A percentile compares a stretch with the other conserved stretches of the same genome.
Evolutionary conservation across 2,888 invertebrate species (phyloP).

Genomic region (Acanthosepion pharaonis): DNA sequence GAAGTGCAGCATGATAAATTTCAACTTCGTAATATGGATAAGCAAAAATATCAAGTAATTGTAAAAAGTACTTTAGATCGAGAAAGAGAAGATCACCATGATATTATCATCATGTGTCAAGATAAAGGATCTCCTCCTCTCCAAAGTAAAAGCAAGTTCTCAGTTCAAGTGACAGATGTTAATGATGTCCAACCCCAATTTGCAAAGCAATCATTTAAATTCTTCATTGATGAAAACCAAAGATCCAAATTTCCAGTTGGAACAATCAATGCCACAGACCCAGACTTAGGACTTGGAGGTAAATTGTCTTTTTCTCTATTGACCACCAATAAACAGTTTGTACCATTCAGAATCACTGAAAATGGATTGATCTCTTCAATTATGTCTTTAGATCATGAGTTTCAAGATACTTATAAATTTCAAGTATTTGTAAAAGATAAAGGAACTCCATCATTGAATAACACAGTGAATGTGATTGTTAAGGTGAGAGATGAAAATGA

Average conservation of each 20-base stretch:
- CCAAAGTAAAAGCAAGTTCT: neutral
- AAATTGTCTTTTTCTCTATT: neutral
- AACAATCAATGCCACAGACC: neutral
- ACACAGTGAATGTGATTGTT: neutral
- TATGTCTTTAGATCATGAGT: neutral
- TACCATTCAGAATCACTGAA: neutral
- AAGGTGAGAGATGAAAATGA: neutral
- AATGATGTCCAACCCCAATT: neutral
- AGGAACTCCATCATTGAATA: neutral
- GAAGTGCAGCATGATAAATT: neutral
- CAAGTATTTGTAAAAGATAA: neutral
- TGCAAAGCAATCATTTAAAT: neutral
- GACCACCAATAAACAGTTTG: neutral
- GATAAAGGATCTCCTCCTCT: neutral
- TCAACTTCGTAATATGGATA: neutral
- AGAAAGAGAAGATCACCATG: neutral
- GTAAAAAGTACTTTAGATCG: neutral
- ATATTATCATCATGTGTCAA: neutral
- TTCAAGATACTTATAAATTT: neutral
- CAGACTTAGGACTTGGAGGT: neutral
- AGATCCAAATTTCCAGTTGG: neutral
- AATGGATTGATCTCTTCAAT: neutral
- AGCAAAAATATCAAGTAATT: neutral
- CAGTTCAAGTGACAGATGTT: neutral
- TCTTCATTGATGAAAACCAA: neutral